A percentile compares a stretch with the other conserved stretches of the same genome.
These are phyloP conservation scores for Epinotia brunnichana DNA, from an alignment of 2,888 invertebrate species.

Conservation along the genomic window DNA sequence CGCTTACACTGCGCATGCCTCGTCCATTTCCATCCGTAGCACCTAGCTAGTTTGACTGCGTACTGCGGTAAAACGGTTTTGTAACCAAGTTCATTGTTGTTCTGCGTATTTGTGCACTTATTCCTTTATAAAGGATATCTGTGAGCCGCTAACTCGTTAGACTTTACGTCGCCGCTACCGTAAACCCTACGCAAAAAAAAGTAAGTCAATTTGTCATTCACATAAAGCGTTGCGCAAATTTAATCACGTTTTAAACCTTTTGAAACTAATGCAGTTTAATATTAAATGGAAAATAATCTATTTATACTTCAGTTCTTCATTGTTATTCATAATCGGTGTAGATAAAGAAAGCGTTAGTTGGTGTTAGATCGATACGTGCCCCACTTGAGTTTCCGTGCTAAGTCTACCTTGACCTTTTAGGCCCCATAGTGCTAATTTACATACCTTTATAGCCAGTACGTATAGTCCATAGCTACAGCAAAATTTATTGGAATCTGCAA, in stretches of 20 bases:
- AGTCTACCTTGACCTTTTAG: constrained; percentile 40
- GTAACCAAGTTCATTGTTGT: constrained; percentile 43
- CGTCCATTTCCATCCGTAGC: constrained; percentile 30
- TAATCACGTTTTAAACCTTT: neutral
- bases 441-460: constrained; percentile 25
- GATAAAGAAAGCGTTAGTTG: constrained; percentile 3
- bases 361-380: constrained; percentile 32
- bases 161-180: neutral
- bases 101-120: constrained; percentile 32
- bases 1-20: constrained; percentile 32
- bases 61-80: constrained; percentile 40
- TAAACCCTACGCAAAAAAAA: constrained; percentile 9
- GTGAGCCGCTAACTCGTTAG: neutral
- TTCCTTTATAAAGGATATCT: neutral
- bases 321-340: constrained; percentile 4
- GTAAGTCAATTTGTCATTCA: neutral
- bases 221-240: neutral
- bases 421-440: constrained; percentile 31
- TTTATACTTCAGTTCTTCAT: neutral
- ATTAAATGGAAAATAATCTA: constrained; percentile 1
- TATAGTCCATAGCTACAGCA: constrained; percentile 6
- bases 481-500: neutral
- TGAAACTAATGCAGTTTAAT: neutral
- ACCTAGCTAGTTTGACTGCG: constrained; percentile 38
- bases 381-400: constrained; percentile 40